Evolutionary conservation across 2,888 invertebrate genomes (phyloP), one percentile per base, ranked within the genome.

Genomic region (Pollenia angustigena): DNA sequence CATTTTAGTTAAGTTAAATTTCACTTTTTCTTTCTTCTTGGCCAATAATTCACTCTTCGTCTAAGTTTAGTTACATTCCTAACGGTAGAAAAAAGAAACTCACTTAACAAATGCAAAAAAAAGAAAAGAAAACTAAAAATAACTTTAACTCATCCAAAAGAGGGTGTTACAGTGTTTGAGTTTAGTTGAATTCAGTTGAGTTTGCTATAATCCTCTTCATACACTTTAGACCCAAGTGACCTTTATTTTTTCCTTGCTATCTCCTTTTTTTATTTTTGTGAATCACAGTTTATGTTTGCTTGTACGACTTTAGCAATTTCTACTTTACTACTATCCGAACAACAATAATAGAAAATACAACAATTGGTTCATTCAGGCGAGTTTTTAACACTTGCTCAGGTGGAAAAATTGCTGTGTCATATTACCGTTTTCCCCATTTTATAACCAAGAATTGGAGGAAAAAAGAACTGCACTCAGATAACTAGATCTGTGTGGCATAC

Each of bases 391-490:
- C 90, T 90, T 90, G 90, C 88, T 91, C 90, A 91, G 91, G 90
- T 90, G 90, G 90, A 92, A 91, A 91, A 90, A 89, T 91, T 90
- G 90, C 91, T 90, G 90, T 91, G 91, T 91, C 91, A 91, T 89
- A 91, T 89, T 88, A 82, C 85, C 74, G 68, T 44, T 79, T 56
- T 76, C 56, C 18, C 52, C 72, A 62, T 58, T 71, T 60, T 75
- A 54, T 56, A 54, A 54, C 66, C 75, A n/a, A 84, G 68, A 60
- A 23, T 64, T 76, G 32, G 4, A 62, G 23, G 46, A 32, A 68
- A 48, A 12, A 23, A 23, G 3, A 32, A 66, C 50, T 79, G 74
- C 79, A 79, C 44, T 79, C 46, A 14, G 46, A 44, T 84, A 66
- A 66, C 72, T 66, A 71, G 62, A 60, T 71, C 42, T 40, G 69